These are phyloP conservation scores for Papilio helenus DNA, from an alignment of 1,140 invertebrate genomes.

Conservation along the genomic window DNA sequence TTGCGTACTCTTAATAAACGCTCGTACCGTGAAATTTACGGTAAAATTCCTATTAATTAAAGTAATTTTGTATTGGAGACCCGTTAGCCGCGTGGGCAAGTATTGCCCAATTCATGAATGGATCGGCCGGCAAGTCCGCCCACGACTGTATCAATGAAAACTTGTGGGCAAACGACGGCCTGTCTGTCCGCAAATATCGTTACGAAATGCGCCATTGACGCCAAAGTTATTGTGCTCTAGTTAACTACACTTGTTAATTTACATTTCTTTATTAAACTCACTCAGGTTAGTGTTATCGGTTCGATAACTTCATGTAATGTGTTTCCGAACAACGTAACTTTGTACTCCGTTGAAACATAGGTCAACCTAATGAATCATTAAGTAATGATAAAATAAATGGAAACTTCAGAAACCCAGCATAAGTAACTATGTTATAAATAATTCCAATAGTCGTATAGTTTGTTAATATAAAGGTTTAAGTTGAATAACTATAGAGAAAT, in stretches of 20 bases:
- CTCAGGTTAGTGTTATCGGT: too few species aligned
- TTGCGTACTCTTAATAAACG: conserved; percentile 49
- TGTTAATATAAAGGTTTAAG: not conserved
- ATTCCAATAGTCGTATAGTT: not conserved
- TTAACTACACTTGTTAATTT: conserved; percentile 38
- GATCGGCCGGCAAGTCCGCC: conserved; percentile 67
- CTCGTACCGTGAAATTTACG: conserved; percentile 54
- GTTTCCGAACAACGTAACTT: too few species aligned
- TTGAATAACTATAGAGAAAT: conserved; percentile 1
- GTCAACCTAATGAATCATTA: too few species aligned
- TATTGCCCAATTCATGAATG: conserved; percentile 79
- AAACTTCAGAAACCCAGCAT: too few species aligned
- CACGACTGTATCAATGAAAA: conserved; percentile 70
- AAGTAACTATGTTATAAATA: not conserved
- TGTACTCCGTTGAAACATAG: too few species aligned
- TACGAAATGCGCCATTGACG: conserved; percentile 67
- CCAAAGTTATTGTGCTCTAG: conserved; percentile 47
- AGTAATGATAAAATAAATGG: too few species aligned
- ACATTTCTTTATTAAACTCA: not conserved
- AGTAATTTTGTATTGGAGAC: conserved; percentile 65
- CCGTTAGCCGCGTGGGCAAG: conserved; percentile 72
- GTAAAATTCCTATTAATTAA: conserved; percentile 73
- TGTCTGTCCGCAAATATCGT: conserved; percentile 65
- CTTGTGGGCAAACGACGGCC: conserved; percentile 54
- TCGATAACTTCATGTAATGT: too few species aligned